A percentile compares a stretch with the other conserved stretches of the same genome.
These are phyloP conservation scores for Canis aureus DNA, from an alignment of 2,113 vertebrate species.

Conservation along the genomic window DNA sequence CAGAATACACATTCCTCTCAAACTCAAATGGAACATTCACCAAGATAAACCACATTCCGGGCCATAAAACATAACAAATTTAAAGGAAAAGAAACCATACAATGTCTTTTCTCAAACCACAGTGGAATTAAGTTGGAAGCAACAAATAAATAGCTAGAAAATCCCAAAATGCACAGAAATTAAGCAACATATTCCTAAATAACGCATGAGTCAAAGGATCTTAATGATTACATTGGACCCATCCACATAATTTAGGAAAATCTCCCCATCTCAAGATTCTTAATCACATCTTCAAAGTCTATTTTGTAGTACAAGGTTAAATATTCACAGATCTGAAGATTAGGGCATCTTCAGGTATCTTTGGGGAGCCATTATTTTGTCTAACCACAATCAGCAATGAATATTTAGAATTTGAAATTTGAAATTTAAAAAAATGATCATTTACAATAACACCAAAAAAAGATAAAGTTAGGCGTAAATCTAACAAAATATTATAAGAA, in stretches of 20 bases:
- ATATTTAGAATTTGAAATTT: neutral
- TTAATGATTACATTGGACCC: neutral
- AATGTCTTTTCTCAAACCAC: neutral
- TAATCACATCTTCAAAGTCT: neutral
- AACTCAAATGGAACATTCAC: neutral
- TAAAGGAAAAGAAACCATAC: neutral
- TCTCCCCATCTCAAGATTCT: neutral
- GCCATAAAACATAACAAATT: neutral
- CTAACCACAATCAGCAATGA: neutral
- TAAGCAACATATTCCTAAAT: conserved; percentile 11
- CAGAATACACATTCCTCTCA: conserved; percentile 22
- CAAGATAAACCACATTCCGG: neutral
- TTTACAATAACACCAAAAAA: neutral
- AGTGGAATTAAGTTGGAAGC: neutral
- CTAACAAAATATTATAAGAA: neutral
- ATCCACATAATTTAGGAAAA: neutral
- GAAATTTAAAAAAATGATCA: neutral
- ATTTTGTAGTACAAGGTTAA: neutral
- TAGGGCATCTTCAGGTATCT: neutral
- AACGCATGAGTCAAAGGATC: neutral
- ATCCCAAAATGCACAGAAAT: neutral
- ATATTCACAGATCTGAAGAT: neutral
- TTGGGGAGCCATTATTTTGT: neutral
- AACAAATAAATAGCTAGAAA: neutral
- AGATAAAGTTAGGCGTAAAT: neutral